Evolutionary conservation across 2,797 vertebrate genomes (phyloP).

Genomic region (Huso huso): DNA sequence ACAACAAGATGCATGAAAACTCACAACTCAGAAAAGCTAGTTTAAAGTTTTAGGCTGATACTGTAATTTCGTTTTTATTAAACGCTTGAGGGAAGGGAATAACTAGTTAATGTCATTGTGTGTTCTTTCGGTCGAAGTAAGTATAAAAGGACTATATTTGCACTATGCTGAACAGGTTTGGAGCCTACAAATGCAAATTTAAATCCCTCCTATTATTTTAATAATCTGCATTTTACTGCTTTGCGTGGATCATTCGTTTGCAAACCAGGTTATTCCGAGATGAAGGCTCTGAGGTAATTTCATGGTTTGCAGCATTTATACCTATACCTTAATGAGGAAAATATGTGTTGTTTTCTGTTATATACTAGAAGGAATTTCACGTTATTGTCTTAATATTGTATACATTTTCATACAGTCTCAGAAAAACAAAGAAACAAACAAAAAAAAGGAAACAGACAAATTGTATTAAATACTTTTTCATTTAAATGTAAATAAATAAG

Average conservation of each 20-base stretch:
- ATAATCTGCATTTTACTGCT: conserved; percentile 82
- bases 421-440: too few relatives aligned
- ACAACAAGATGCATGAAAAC: too few relatives aligned
- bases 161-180: conserved; percentile 58
- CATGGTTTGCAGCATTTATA: conserved; percentile 97
- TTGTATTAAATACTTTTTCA: too few relatives aligned
- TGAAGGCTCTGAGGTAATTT: conserved; percentile 97
- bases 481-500: too few relatives aligned
- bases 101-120: conserved; percentile 1
- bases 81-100: not conserved
- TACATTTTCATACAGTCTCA: too few relatives aligned
- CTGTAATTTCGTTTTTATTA: not conserved
- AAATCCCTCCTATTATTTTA: conserved; percentile 90
- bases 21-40: too few relatives aligned
- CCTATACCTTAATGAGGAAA: conserved; percentile 94
- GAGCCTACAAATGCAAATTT: conserved; percentile 68
- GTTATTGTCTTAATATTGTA: conserved; percentile 13
- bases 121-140: not conserved
- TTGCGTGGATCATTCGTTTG: conserved; percentile 95
- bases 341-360: conserved; percentile 90
- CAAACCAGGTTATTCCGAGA: conserved; percentile 93
- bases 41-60: too few relatives aligned
- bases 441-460: too few relatives aligned
- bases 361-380: conserved; percentile 63
- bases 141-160: conserved; percentile 30